phyloP scores from a whole-genome alignment of 2,797 vertebrate species.

The Bradypus variegatus region DNA sequence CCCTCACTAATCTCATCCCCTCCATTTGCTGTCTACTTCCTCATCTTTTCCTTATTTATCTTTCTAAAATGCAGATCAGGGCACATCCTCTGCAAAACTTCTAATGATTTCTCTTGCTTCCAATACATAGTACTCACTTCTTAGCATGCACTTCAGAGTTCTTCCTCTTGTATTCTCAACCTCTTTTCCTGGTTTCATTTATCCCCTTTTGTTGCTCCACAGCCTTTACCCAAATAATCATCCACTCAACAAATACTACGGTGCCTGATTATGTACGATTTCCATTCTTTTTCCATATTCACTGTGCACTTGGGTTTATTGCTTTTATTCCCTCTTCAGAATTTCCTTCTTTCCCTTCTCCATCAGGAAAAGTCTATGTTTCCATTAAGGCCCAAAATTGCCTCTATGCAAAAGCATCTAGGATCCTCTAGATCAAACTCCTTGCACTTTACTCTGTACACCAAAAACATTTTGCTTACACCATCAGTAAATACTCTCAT shows the following conservation, averaged over 20 bases:
- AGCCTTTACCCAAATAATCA: background rate
- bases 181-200: background rate
- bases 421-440: background rate
- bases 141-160: background rate
- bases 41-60: accelerated
- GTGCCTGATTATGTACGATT: background rate
- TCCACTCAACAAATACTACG: background rate
- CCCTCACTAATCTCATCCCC: background rate
- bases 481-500: background rate
- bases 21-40: too few relatives aligned
- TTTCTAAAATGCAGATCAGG: background rate
- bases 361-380: background rate
- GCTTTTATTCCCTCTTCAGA: background rate
- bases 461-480: background rate
- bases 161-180: background rate
- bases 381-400: background rate
- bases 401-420: background rate
- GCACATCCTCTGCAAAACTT: background rate
- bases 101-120: background rate
- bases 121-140: background rate
- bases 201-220: background rate
- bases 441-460: background rate
- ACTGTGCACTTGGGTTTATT: background rate
- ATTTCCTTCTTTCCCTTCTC: background rate
- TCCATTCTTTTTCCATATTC: background rate